Percentiles rank a stretch among this genome's conserved stretches.
These are phyloP conservation scores for Helicoverpa assulta DNA, from an alignment of 2,888 invertebrate species.

Conservation along the genomic window DNA sequence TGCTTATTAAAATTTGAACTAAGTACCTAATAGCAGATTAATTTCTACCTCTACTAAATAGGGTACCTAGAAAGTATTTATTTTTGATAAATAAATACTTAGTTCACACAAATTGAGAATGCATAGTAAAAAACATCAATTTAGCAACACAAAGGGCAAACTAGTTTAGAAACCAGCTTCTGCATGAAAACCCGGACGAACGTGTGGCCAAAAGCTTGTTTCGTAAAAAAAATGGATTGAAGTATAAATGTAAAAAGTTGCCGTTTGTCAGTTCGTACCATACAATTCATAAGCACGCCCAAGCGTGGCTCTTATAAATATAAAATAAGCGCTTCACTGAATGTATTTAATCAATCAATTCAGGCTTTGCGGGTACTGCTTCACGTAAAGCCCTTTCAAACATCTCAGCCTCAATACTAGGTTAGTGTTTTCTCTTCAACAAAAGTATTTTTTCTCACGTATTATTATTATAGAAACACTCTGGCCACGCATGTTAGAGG, in stretches of 20 bases:
- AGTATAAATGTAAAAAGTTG: not conserved
- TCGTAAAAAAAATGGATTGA: not conserved
- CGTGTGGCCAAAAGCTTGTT: not conserved
- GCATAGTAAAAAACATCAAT: too few species aligned
- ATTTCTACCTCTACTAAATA: not conserved
- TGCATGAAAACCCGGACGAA: not conserved
- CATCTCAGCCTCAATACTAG: not conserved
- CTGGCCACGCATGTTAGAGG: not conserved
- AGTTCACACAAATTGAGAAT: too few species aligned
- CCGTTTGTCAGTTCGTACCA: not conserved
- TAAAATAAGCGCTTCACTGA: slow-evolving; percentile 22
- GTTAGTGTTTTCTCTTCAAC: slow-evolving; percentile 9
- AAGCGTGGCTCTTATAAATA: slow-evolving; percentile 25
- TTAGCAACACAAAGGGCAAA: too few species aligned
- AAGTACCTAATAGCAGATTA: not conserved
- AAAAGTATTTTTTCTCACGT: not conserved
- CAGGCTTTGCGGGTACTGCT: slow-evolving; percentile 11
- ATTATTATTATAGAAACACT: not conserved
- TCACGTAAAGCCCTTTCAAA: slow-evolving; percentile 18
- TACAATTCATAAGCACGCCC: not conserved
- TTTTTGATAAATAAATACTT: too few species aligned
- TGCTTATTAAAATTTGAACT: not conserved
- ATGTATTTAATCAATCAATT: slow-evolving; percentile 49
- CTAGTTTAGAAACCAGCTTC: too few species aligned
- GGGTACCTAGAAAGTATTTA: too few species aligned